Percentiles rank a stretch among this genome's conserved stretches.
These are phyloP conservation scores for Parotocinclus haroldoi DNA, from an alignment of 2,797 vertebrate species.

Conservation along the genomic window DNA sequence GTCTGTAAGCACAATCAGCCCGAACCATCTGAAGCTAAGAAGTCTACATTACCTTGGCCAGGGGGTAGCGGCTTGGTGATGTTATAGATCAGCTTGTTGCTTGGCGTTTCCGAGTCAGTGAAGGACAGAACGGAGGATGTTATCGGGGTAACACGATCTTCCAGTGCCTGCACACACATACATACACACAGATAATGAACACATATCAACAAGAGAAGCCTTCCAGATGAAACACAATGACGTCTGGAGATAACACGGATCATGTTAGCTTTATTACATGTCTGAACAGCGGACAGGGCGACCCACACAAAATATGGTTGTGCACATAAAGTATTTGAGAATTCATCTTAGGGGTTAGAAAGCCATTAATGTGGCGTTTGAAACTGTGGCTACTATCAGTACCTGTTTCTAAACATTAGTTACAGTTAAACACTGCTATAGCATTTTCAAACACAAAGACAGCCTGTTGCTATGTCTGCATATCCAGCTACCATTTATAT, in stretches of 20 bases:
- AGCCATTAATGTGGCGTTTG: no score
- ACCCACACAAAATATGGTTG: background rate
- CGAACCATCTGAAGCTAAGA: background rate
- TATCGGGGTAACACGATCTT: slow-evolving; percentile 86
- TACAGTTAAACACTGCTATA: no score
- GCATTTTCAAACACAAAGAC: no score
- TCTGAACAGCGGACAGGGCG: slow-evolving; percentile 6
- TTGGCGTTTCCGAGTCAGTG: slow-evolving; percentile 79
- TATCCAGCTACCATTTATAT: no score
- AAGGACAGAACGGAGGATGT: slow-evolving; percentile 85
- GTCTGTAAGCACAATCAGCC: no score
- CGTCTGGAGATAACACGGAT: slow-evolving; percentile 33
- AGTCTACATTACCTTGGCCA: slow-evolving; percentile 80
- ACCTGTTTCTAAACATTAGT: no score
- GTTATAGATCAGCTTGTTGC: slow-evolving; percentile 84
- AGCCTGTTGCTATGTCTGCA: no score
- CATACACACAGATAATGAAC: no score
- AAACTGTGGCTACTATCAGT: no score
- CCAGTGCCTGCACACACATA: slow-evolving; percentile 74
- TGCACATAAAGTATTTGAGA: background rate
- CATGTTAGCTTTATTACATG: slow-evolving; percentile 17
- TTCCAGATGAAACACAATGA: slow-evolving; percentile 18
- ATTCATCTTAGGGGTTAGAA: background rate
- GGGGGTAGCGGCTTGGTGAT: slow-evolving; percentile 81
- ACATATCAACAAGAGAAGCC: background rate